Conservation (phyloP, 1,140 invertebrate species). For the Macrosteles quadrilineatus region DNA sequence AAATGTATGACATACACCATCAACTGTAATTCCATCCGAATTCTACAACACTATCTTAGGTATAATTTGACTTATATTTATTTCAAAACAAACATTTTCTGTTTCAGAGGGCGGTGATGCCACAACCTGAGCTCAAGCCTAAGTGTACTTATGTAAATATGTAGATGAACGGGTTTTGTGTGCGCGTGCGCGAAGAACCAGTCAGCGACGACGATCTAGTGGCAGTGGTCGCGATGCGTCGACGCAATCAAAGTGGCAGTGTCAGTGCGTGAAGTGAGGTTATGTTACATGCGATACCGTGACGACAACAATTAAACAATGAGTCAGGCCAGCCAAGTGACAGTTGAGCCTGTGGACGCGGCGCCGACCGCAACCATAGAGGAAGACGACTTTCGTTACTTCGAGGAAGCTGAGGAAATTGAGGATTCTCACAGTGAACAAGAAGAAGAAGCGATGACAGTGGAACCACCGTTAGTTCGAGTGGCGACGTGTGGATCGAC, state of each 20-base stretch:
- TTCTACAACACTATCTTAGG: too few species aligned
- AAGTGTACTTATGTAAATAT: constrained; percentile 24
- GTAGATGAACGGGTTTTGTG: background rate
- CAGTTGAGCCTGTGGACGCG: background rate
- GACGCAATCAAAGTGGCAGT: background rate
- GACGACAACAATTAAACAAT: background rate
- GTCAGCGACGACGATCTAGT: too few species aligned
- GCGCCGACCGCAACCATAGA: constrained; percentile 34
- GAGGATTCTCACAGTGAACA: background rate
- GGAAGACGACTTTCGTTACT: constrained; percentile 34
- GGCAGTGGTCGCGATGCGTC: background rate
- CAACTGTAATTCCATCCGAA: too few species aligned
- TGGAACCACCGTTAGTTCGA: constrained; percentile 19
- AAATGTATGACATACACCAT: too few species aligned
- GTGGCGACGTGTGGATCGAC: constrained; percentile 21
- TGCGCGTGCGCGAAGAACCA: constrained; percentile 2
- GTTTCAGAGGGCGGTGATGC: constrained; percentile 18
- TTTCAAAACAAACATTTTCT: too few species aligned
- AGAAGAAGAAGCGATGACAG: background rate
- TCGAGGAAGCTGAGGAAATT: constrained; percentile 20
- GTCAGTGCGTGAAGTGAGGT: background rate
- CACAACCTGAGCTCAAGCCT: background rate
- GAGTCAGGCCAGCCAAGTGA: background rate
- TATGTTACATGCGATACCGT: background rate
- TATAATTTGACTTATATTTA: too few species aligned